phyloP scores from a whole-genome alignment of 2,797 vertebrate species.

The Rhinella marina region DNA sequence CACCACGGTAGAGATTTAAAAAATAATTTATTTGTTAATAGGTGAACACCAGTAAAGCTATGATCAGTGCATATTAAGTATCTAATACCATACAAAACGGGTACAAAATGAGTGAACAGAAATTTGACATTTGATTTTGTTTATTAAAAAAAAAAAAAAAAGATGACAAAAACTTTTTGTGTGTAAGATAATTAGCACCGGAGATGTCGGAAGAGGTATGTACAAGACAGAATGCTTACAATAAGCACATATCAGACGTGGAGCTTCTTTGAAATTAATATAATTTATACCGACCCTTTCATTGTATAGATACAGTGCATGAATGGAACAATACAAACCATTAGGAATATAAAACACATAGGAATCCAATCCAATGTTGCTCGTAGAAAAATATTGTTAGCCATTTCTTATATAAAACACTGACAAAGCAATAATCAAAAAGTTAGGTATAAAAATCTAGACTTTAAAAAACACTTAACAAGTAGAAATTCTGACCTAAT shows the following conservation, averaged over 20 bases:
- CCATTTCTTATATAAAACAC: conserved; percentile 40
- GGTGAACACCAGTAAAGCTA: conserved; percentile 60
- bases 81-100: conserved; percentile 37
- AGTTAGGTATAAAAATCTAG: conserved; percentile 30
- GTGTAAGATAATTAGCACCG: conserved; percentile 55
- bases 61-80: conserved; percentile 64
- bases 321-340: conserved; percentile 40
- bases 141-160: conserved; percentile 6
- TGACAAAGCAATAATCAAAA: conserved; percentile 31
- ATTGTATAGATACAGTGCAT: conserved; percentile 57
- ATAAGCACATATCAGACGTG: conserved; percentile 60
- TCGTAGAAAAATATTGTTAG: conserved; percentile 48
- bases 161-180: not conserved
- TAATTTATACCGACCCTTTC: conserved; percentile 61
- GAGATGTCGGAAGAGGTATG: conserved; percentile 48
- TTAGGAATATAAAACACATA: not conserved
- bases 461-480: not conserved
- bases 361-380: conserved; percentile 22
- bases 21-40: conserved; percentile 66
- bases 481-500: conserved; percentile 1
- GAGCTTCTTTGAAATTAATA: conserved; percentile 63
- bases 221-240: conserved; percentile 58
- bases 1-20: conserved; percentile 40
- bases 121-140: not conserved
- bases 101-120: conserved; percentile 47